Evolutionary conservation across 2,888 invertebrate species (phyloP), one percentile per base, ranked within the genome.

Genomic region (Oscheius sp.): DNA sequence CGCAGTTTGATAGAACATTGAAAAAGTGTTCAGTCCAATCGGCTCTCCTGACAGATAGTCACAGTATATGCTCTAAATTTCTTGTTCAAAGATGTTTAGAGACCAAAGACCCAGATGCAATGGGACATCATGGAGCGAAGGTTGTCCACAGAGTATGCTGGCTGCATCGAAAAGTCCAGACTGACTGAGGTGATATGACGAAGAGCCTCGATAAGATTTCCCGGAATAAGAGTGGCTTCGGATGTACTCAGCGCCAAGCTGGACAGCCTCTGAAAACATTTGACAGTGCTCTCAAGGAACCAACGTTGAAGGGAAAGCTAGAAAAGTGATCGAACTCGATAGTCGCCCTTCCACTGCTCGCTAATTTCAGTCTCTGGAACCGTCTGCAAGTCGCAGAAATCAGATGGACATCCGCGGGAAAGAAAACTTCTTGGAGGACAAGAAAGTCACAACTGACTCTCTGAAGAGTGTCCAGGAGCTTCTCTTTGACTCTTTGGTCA

Each of bases 151-250:
- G 53, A 53, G 11, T 53, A 11, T 7, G 13, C 53, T 53, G 13
- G 4, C 29, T 53, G 53, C n/a, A 53, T 21, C 29, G 53, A 21
- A 53, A 53, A 53, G 53, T 53, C 53, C n/a, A 53, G 53, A 53
- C 4, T 21, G 29, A 11, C 29, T 3, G n/a, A 53, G 4, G 13
- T 29, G 11, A 53, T 13, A 4, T 21, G 3, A 9, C 29, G 13
- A 53, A 53, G n/a, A 53, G 53, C 53, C 1, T 53, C 53, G 29
- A 53, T 9, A 11, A 53, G 53, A 53, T 13, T 13, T 21, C 53
- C 53, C 2, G 53, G 53, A 4, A 21, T 29, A 2, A 53, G 11
- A 4, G 29, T 53, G 4, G n/a, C 53, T 13, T 13, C 53, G 29
- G 53, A 53, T 7, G 53, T 53, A 29, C 53, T 53, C 53, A 53